Base-by-base conservation (phyloP, 2,888 invertebrate species). In the Leptopterna dolabrata region DNA sequence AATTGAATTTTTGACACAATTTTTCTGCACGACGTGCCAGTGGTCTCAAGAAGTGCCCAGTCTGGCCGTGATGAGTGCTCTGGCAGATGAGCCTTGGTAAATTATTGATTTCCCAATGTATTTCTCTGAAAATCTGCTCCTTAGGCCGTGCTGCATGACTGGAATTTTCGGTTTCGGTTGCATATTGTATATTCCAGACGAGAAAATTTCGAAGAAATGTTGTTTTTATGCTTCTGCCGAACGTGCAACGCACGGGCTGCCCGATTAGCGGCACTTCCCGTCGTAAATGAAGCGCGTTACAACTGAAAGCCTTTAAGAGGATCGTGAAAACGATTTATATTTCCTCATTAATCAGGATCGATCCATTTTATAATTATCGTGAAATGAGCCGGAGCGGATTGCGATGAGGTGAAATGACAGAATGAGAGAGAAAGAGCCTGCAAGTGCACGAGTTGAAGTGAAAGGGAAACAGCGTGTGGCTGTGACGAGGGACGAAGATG, bases 291-390 rank as follows among this genome's bases (percentile, higher is more conserved):
- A 63, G 63, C 63, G 24, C 63, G 63, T 63, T 63, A 63, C 63
- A 63, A 24, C 63, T 24, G 63, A 63, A 24, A 63, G 24, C 63
- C 63, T 13, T 24, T 24, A 1, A 24, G 63, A 63, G 63, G 24
- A 63, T 63, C 63, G 63, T 63, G 63, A 63, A 63, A 63, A 63
- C 63, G 63, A 63, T 63, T 63, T 63, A 63, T 63, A 63, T 63
- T 63, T 63, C 63, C 63, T 63, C 63, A 63, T 63, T 63, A 63
- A 63, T 63, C 63, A 63, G 24, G 63, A 63, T 63, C 63, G 63
- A 63, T 63, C 63, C 63, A 63, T 63, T 63, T 63, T 63, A 63
- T 63, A 63, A 63, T 63, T 63, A 63, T 63, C 19, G 63, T 63
- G 63, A 63, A 63, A 63, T 63, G 63, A 63, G 63, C 63, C 63